phyloP scores from a whole-genome alignment of 2,113 vertebrate genomes.

The Menura novaehollandiae region DNA sequence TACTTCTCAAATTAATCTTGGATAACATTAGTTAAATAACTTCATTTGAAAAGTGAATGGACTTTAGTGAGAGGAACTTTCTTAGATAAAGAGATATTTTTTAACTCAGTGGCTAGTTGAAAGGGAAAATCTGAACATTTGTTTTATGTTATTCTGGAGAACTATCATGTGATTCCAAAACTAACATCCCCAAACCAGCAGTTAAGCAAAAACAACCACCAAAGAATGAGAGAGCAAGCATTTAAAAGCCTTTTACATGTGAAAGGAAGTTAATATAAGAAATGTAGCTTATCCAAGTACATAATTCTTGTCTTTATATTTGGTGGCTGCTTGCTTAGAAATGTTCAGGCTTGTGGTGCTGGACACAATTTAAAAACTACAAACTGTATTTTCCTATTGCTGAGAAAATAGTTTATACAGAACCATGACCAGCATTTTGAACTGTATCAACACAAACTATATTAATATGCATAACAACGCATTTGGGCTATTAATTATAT shows the following conservation, averaged over 20 bases:
- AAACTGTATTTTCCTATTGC: neutral
- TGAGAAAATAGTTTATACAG: neutral
- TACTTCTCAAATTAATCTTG: constrained; percentile 21
- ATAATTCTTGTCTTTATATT: neutral
- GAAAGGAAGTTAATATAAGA: neutral
- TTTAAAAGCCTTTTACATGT: neutral
- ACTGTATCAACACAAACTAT: neutral
- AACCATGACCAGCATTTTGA: neutral
- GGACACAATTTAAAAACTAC: neutral
- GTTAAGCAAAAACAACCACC: neutral
- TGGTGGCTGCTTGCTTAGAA: neutral
- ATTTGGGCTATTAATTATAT: neutral
- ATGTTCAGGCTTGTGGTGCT: neutral
- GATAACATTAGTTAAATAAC: constrained; percentile 29
- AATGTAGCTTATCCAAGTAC: neutral
- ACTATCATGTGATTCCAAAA: neutral
- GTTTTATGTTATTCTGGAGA: neutral
- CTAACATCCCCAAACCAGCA: neutral
- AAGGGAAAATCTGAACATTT: neutral
- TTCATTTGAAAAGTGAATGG: constrained; percentile 13
- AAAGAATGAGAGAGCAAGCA: neutral
- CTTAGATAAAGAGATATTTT: constrained; percentile 16
- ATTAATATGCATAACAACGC: neutral
- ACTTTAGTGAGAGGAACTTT: constrained; percentile 24
- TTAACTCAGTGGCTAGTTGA: neutral